A percentile compares a stretch with the other conserved stretches of the same genome.
Evolutionary conservation across 2,888 invertebrate species (phyloP).

Genomic region (Drosophila borborema): DNA sequence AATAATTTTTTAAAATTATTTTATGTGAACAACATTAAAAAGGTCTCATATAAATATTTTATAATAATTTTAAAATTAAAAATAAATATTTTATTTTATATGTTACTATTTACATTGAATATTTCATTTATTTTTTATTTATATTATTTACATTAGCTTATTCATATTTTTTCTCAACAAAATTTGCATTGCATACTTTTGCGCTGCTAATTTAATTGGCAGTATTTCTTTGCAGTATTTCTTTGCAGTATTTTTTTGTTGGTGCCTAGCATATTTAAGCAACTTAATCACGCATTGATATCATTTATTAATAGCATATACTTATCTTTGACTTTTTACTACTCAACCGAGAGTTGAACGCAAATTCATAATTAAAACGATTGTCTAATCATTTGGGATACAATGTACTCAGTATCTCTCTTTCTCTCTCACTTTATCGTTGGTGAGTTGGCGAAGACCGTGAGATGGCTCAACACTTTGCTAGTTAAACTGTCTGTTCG

Average conservation of each 20-base stretch:
- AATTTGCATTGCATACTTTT: conserved; percentile 18
- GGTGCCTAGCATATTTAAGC: neutral
- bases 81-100: neutral
- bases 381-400: conserved; percentile 72
- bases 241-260: no score
- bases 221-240: conserved; percentile 2
- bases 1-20: no score
- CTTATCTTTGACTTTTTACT: conserved; percentile 48
- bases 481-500: conserved; percentile 66
- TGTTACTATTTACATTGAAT: no score
- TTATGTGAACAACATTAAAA: no score
- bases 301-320: conserved; percentile 7
- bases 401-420: conserved; percentile 1
- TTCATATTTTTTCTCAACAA: neutral
- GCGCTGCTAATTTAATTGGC: neutral
- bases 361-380: conserved; percentile 76
- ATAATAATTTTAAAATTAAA: neutral
- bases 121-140: neutral
- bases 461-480: conserved; percentile 62
- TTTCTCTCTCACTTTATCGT: neutral
- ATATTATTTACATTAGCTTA: no score
- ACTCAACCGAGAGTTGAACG: conserved; percentile 49
- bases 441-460: conserved; percentile 11
- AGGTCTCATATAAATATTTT: neutral
- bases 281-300: neutral